Evolutionary conservation across 1,140 invertebrate genomes (phyloP).

Genomic region (Scaptomyza pallida): DNA sequence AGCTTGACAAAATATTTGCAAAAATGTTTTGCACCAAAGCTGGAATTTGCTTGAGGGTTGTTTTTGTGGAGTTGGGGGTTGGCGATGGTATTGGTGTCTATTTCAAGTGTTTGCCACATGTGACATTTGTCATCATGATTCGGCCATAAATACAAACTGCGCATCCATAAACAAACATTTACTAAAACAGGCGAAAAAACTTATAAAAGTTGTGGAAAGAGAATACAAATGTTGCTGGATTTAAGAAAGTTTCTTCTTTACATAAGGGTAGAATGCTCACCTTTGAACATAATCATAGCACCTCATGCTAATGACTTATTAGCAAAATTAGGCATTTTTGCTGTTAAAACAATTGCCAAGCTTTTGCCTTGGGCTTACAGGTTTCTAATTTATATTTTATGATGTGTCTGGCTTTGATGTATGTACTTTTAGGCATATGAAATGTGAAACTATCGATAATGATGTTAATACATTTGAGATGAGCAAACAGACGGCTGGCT

Average conservation of each 20-base stretch:
- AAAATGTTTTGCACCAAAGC: constrained; percentile 58
- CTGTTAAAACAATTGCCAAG: too few relatives aligned
- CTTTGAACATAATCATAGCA: background rate
- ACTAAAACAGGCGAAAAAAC: constrained; percentile 17
- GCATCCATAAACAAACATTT: constrained; percentile 74
- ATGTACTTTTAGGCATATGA: constrained; percentile 50
- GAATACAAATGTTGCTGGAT: background rate
- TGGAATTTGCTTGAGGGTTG: constrained; percentile 39
- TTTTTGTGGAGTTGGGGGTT: background rate
- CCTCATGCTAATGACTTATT: background rate
- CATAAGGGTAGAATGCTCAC: background rate
- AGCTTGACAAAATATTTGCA: constrained; percentile 70
- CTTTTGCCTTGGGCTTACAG: constrained; percentile 11
- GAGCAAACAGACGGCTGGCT: constrained; percentile 40
- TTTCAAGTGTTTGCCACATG: constrained; percentile 75
- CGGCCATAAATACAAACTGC: constrained; percentile 81
- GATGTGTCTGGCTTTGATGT: constrained; percentile 68
- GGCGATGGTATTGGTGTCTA: constrained; percentile 43
- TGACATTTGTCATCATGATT: constrained; percentile 82
- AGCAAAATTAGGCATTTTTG: background rate
- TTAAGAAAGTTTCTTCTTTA: background rate
- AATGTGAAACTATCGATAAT: constrained; percentile 79
- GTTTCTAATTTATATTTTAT: constrained; percentile 62
- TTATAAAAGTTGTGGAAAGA: constrained; percentile 18
- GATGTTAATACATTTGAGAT: constrained; percentile 56